phyloP scores from a whole-genome alignment of 1,140 invertebrate species.

The Galleria mellonella region DNA sequence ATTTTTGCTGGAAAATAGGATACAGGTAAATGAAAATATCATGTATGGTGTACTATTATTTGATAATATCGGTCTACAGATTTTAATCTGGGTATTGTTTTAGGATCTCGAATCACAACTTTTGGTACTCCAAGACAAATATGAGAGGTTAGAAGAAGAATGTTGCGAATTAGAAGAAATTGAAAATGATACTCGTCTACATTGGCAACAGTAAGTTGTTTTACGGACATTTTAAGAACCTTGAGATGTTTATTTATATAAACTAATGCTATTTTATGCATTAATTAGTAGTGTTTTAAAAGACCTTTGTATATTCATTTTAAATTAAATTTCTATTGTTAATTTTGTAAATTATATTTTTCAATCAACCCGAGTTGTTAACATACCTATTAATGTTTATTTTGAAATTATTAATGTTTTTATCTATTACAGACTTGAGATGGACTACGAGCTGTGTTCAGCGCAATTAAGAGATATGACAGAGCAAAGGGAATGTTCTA shows the following conservation, averaged over 20 bases:
- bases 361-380: too few species aligned
- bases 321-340: background rate
- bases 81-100: slow-evolving; percentile 17
- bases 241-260: slow-evolving; percentile 1
- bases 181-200: slow-evolving; percentile 80
- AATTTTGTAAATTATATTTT: too few species aligned
- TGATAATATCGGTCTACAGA: too few species aligned
- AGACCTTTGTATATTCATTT: background rate
- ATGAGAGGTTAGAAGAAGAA: slow-evolving; percentile 77
- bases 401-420: too few species aligned
- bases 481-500: slow-evolving; percentile 72
- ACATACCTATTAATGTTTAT: too few species aligned
- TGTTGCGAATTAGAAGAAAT: slow-evolving; percentile 81
- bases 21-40: slow-evolving; percentile 44
- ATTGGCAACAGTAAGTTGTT: slow-evolving; percentile 75
- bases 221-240: background rate
- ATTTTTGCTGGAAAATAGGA: slow-evolving; percentile 71
- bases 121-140: slow-evolving; percentile 74
- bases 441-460: slow-evolving; percentile 69
- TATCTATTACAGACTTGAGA: slow-evolving; percentile 52
- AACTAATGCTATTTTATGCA: background rate
- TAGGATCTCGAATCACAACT: slow-evolving; percentile 75
- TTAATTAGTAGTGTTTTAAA: background rate
- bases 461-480: slow-evolving; percentile 74
- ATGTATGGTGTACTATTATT: too few species aligned